These are phyloP conservation scores for Illadopsis cleaveri DNA, from an alignment of 2,113 vertebrate genomes.

Conservation along the genomic window DNA sequence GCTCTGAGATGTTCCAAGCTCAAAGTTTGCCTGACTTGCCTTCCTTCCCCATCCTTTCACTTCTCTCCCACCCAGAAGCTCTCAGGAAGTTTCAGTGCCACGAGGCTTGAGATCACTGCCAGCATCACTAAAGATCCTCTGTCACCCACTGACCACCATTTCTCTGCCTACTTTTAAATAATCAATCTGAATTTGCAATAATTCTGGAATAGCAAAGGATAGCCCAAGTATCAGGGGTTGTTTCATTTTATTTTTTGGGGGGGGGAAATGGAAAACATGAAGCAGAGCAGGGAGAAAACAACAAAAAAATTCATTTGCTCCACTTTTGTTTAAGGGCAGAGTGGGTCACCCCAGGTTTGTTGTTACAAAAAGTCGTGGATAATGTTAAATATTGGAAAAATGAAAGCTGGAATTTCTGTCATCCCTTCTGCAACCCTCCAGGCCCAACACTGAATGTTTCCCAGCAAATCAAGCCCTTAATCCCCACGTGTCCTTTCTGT, in stretches of 20 bases:
- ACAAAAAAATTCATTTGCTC: neutral
- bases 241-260: neutral
- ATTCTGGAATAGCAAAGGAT: neutral
- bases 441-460: neutral
- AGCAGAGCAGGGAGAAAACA: neutral
- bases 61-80: neutral
- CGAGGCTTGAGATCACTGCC: neutral
- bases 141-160: neutral
- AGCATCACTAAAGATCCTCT: neutral
- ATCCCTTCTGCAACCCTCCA: neutral
- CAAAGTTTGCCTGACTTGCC: neutral
- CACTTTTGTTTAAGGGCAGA: neutral
- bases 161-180: neutral
- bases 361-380: neutral
- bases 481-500: rapidly evolving
- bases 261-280: rapidly evolving
- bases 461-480: neutral
- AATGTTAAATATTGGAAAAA: neutral
- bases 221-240: neutral
- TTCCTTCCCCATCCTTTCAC: neutral
- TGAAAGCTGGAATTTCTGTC: neutral
- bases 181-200: no score
- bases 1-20: no score
- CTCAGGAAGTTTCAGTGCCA: neutral
- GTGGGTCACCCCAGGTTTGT: neutral